Evolutionary conservation across 2,888 invertebrate genomes (phyloP), one percentile per base, ranked within the genome.

Genomic region (Hetaerina titia): DNA sequence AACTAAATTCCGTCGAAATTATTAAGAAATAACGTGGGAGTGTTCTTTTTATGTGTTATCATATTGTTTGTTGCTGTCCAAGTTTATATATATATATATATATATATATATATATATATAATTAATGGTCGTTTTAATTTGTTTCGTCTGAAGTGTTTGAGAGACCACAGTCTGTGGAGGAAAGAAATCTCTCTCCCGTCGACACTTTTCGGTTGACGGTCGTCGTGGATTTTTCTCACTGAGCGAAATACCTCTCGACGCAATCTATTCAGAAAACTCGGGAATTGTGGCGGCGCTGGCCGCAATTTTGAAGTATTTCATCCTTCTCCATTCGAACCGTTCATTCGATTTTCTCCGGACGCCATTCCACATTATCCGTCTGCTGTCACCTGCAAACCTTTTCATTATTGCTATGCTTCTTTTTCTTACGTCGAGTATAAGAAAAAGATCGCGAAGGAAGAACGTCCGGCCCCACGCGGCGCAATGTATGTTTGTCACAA

Each of bases 401-500:
- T 74, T 74, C 31, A 31, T 81, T 31, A 81, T 81, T 81, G 4
- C 81, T 15, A 5, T 1, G 25, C 11, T 31, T 31, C 31, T 31
- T 81, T 81, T 31, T 13, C 81, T 11, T 31, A 0, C n/a, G 13
- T 81, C 22, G 31, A 81, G 19, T n/a, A 69, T 5, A 69, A 6
- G 6, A 11, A 22, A 69, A 1, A 31, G 15, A 31, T 31, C 31
- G n/a, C 60, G 81, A 31, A 81, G 13, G 45, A 15, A 13, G 22
- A 19, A 69, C 0, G 69, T 9, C 22, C n/a, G 5, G 69, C 5
- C 69, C 22, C 13, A 31, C 25, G 13, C 31, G 31, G 13, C 31
- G 81, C 81, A 81, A 81, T 81, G 31, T 81, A 81, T 81, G 25
- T 81, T 81, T 81, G 81, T 81, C 81, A 31, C 81, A 13, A 81